Evolutionary conservation across 2,888 invertebrate genomes (phyloP).

Genomic region (Ceriagrion tenellum): DNA sequence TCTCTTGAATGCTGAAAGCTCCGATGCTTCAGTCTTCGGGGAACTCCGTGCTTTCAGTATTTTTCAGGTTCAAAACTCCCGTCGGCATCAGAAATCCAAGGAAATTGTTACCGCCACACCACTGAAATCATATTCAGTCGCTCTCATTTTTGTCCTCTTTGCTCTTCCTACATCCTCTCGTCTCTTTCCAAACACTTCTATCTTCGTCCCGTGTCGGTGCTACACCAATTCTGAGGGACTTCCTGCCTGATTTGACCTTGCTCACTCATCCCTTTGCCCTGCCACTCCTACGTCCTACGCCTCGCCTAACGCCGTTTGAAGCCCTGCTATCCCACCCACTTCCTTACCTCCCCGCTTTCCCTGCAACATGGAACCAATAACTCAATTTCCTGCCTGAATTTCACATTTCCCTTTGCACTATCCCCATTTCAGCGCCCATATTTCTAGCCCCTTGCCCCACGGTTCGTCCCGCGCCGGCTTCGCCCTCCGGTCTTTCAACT

Average conservation of each 20-base stretch:
- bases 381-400: constrained; percentile 26
- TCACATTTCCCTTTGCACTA: not conserved
- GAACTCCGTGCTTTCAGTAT: not conserved
- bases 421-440: not conserved
- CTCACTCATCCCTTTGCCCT: not conserved
- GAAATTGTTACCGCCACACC: too few species aligned
- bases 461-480: not conserved
- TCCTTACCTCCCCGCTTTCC: not conserved
- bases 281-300: too few species aligned
- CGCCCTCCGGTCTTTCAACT: not conserved
- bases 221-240: not conserved
- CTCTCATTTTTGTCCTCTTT: too few species aligned
- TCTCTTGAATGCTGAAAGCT: too few species aligned
- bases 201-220: too few species aligned
- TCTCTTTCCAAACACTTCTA: too few species aligned
- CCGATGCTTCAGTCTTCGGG: too few species aligned
- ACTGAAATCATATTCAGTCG: too few species aligned
- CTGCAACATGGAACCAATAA: constrained; percentile 7
- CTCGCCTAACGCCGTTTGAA: not conserved
- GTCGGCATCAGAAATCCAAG: too few species aligned
- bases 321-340: not conserved
- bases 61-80: not conserved
- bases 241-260: not conserved
- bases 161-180: too few species aligned
- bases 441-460: not conserved